Base-by-base conservation (phyloP, 2,888 invertebrate species). In the Dynastes hyllus region DNA sequence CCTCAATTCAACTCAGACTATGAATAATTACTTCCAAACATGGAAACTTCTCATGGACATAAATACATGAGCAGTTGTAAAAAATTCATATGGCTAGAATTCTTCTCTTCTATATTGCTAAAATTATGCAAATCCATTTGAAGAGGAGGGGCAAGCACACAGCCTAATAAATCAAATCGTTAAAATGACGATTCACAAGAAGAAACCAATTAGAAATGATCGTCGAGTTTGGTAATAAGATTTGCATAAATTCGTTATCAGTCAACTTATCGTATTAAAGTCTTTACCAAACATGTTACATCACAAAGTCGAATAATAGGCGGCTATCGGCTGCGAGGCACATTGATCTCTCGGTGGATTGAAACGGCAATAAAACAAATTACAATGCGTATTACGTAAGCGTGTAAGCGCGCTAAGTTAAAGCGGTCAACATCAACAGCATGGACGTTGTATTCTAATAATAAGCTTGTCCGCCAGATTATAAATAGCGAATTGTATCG, bases 171-270 rank as follows among this genome's bases (percentile, higher is more conserved):
- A 69, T 69, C 69, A 29, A 29, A 27, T 8, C 13, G 32, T 27
- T 13, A 45, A 50, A 13, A 45, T 11, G 8, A 67, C 66, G 40
- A 69, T 29, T 11, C 51, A 22, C 29, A 69, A 69, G 45, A 27
- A 50, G 55, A 58, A 16, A 58, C 16, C n/a, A 22, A 51, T 69
- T 69, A 51, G 29, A 16, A 32, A 27, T 69, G 51, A 29, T 29
- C 29, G 13, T 27, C 1, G n/a, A 69, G 51, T 27, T 13, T 45
- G 51, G 9, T 45, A 45, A 50, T 69, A 45, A 27, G 50, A 69
- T 69, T 69, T 69, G 5, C 69, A 69, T 69, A 69, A 50, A 69
- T 45, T 45, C 69, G 37, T 69, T 69, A 69, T 69, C 69, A 69
- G 27, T 50, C 45, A 50, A 13, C 11, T 69, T 69, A 69, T 69